Evolutionary conservation across 2,888 invertebrate genomes (phyloP).

Genomic region (Eustalomyia histrio): DNA sequence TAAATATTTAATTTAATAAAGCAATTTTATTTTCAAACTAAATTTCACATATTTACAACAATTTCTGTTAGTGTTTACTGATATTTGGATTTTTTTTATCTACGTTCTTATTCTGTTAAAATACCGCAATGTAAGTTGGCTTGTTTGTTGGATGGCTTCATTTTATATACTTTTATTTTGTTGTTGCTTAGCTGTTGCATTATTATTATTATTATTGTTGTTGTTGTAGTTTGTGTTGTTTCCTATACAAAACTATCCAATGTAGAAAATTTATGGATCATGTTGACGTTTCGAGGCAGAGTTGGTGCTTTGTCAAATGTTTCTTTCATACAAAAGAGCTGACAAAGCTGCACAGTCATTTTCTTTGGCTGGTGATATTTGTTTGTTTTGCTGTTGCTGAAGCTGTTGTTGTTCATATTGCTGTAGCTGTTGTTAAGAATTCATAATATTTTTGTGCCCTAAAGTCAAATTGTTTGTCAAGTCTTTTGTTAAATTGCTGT

Average conservation of each 20-base stretch:
- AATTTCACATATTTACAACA: no score
- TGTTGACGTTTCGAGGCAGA: conserved; percentile 52
- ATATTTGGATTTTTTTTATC: neutral
- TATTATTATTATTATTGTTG: conserved; percentile 7
- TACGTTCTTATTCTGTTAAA: neutral
- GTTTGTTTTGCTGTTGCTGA: conserved; percentile 36
- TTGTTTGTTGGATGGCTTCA: neutral
- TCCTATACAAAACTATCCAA: conserved; percentile 33
- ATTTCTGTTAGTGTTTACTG: no score
- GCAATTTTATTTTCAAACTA: no score
- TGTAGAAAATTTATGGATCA: conserved; percentile 58
- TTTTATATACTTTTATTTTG: no score
- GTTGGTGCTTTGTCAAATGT: conserved; percentile 36
- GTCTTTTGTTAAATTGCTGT: conserved; percentile 65
- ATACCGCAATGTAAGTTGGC: conserved; percentile 27
- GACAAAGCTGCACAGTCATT: conserved; percentile 57
- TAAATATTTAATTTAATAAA: no score
- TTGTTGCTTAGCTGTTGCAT: conserved; percentile 32
- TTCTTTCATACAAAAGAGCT: conserved; percentile 21
- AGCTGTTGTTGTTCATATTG: conserved; percentile 41
- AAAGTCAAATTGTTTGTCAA: conserved; percentile 68
- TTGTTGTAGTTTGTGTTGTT: conserved; percentile 14
- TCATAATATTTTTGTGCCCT: conserved; percentile 67
- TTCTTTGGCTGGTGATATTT: conserved; percentile 60
- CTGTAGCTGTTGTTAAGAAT: conserved; percentile 56